A percentile compares a stretch with the other conserved stretches of the same genome.
Evolutionary conservation across 2,113 vertebrate species (phyloP).

Genomic region (Marmota monax): DNA sequence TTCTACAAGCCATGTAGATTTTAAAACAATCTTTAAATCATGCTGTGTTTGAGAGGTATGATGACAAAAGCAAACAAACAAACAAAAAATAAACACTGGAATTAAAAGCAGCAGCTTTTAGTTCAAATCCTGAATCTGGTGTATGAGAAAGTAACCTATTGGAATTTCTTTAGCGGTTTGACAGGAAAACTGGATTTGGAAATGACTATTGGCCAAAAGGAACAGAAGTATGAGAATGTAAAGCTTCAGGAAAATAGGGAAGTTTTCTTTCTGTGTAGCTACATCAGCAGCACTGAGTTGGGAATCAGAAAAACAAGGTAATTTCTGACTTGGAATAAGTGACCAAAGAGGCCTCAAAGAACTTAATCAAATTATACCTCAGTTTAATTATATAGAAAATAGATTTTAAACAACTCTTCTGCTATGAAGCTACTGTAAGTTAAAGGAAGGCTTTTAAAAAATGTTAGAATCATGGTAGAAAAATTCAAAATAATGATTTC

Average conservation of each 20-base stretch:
- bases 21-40: constrained; percentile 41
- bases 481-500: constrained; percentile 53
- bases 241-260: neutral
- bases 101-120: neutral
- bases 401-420: constrained; percentile 9
- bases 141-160: constrained; percentile 30
- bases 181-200: neutral
- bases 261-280: neutral
- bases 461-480: neutral
- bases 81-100: neutral
- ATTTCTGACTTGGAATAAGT: neutral
- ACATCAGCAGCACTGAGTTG: neutral
- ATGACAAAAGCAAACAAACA: neutral
- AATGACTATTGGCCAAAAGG: neutral
- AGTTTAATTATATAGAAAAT: constrained; percentile 21
- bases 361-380: neutral
- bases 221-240: neutral
- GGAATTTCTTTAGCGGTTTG: neutral
- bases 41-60: constrained; percentile 33
- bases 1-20: neutral
- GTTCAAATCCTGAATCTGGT: constrained; percentile 27
- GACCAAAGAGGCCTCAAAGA: constrained; percentile 40
- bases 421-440: neutral
- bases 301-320: constrained; percentile 18
- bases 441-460: neutral